A percentile compares a stretch with the other conserved stretches of the same genome.
phyloP scores from a whole-genome alignment of 1,140 invertebrate species.

The Macrocentrus cingulum region DNA sequence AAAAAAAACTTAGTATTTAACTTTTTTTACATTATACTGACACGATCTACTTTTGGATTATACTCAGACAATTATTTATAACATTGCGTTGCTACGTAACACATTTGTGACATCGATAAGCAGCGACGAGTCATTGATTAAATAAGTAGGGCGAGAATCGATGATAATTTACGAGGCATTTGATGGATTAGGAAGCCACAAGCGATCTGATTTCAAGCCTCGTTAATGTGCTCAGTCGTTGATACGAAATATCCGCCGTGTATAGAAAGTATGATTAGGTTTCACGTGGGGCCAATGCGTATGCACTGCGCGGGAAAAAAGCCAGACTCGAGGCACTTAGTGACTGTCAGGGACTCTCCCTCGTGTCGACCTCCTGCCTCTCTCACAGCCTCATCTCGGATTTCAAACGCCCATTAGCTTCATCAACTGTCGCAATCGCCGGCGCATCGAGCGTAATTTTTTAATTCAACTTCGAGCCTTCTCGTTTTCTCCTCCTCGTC shows the following conservation, averaged over 20 bases:
- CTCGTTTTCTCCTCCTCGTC: slow-evolving; percentile 20
- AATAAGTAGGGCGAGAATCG: background rate
- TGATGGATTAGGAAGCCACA: slow-evolving; percentile 43
- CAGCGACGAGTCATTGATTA: background rate
- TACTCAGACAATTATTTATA: slow-evolving; percentile 8
- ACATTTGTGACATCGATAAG: slow-evolving; percentile 24
- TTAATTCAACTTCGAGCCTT: slow-evolving; percentile 48
- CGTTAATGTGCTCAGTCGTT: slow-evolving; percentile 29
- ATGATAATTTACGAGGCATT: slow-evolving; percentile 14
- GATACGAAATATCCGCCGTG: slow-evolving; percentile 46
- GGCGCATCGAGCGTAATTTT: slow-evolving; percentile 42
- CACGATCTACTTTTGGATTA: background rate
- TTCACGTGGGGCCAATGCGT: slow-evolving; percentile 42
- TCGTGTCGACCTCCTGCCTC: slow-evolving; percentile 40
- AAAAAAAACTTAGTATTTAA: too few species aligned
- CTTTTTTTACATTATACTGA: too few species aligned
- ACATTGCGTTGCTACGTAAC: background rate
- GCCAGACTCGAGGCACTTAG: slow-evolving; percentile 51
- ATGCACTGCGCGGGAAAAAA: slow-evolving; percentile 8
- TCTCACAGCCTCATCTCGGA: slow-evolving; percentile 43
- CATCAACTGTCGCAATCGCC: slow-evolving; percentile 55
- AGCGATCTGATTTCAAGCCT: slow-evolving; percentile 39
- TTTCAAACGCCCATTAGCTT: slow-evolving; percentile 59
- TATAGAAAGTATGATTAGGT: slow-evolving; percentile 50
- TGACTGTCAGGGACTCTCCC: slow-evolving; percentile 52